Evolutionary conservation across 2,113 vertebrate genomes (phyloP).

Genomic region (Lophochroa leadbeateri): DNA sequence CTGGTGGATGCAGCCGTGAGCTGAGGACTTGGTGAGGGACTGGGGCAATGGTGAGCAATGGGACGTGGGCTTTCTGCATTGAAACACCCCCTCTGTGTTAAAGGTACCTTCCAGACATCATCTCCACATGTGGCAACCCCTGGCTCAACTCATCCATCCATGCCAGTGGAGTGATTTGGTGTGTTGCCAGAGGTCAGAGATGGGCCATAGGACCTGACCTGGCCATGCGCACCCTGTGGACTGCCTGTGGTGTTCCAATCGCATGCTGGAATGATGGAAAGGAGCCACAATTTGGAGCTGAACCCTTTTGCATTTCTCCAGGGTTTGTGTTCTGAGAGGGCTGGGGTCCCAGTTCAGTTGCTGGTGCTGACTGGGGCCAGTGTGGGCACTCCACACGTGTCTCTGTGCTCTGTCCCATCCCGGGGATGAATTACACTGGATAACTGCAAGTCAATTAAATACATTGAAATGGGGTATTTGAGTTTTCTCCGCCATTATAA

Average conservation of each 20-base stretch:
- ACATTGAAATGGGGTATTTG: neutral
- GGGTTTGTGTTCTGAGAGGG: neutral
- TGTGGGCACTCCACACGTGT: fast-evolving
- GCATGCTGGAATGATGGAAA: neutral
- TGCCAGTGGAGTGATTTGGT: too few species aligned
- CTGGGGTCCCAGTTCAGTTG: fast-evolving
- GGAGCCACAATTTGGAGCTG: neutral
- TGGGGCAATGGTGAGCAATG: neutral
- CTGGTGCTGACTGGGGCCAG: neutral
- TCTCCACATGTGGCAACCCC: fast-evolving
- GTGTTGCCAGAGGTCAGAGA: neutral
- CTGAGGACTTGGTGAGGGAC: fast-evolving
- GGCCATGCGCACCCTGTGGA: neutral
- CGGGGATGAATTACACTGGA: neutral
- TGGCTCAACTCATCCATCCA: fast-evolving
- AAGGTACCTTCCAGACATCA: neutral
- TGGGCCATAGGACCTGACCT: fast-evolving
- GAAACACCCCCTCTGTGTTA: neutral
- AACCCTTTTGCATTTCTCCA: neutral
- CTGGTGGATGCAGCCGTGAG: neutral
- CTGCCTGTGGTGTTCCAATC: fast-evolving
- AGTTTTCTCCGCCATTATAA: neutral
- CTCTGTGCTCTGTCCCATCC: neutral
- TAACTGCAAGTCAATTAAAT: neutral
- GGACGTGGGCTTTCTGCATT: fast-evolving